Base-by-base conservation (phyloP, 2,888 invertebrate species). In the Chrysina gloriosa region DNA sequence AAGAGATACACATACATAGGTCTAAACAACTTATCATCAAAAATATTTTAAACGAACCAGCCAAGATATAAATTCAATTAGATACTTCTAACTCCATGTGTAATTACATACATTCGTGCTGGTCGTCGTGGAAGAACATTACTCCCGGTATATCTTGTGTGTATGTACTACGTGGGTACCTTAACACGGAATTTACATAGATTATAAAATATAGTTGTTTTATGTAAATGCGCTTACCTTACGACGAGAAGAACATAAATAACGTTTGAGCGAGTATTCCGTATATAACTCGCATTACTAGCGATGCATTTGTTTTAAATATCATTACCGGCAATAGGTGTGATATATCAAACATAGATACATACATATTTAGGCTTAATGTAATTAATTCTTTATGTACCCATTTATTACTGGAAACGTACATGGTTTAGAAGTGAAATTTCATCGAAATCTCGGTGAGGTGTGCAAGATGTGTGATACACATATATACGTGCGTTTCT, bases 281-380 rank as follows among this genome's bases (percentile, higher is more conserved):
- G 50, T 45, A 45, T 50, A 50, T 58, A 58, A 39, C 39, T 36
- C 45, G 58, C 42, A 58, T 61, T 61, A 61, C 39, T 42, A 42
- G 42, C 29, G 42, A 61, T 42, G 42, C 58, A 61, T 61, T 61
- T 61, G 58, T 61, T 61, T 61, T 61, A 61, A 61, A 45, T 61
- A 61, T 61, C 58, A 61, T 61, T 61, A 61, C 42, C 16, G 42
- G 42, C 27, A 61, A 61, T 61, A 61, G 58, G 58, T 61, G 58
- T 42, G 58, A 61, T 61, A 61, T 61, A 61, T 61, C 58, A 61
- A 9, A 16, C 11, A 27, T 39, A 25, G 14, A 29, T 21, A 39
- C 42, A 61, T 23, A 61, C 45, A 27, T 27, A 61, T 27, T 25
- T 19, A 36, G 21, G 5, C 9, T 56, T 56, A 61, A 27, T 25